Evolutionary conservation across 2,113 vertebrate species (phyloP).

Genomic region (Petroica traversi): DNA sequence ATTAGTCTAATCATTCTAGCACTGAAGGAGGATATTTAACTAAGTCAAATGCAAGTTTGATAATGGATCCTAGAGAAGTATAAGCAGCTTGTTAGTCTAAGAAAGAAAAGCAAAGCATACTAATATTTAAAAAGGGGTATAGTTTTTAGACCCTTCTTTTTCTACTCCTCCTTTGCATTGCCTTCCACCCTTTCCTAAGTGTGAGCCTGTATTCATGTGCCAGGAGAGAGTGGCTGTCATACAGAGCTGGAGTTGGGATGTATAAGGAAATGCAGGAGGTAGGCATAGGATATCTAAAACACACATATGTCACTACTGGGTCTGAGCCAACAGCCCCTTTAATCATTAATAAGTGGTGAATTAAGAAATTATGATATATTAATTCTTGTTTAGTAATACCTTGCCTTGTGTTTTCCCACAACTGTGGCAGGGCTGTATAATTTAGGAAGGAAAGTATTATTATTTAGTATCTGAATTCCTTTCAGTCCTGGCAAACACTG

Average conservation of each 20-base stretch:
- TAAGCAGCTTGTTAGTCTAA: background rate
- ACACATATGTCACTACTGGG: accelerated
- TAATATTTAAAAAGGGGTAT: background rate
- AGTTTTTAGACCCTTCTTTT: background rate
- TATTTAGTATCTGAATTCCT: background rate
- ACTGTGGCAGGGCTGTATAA: background rate
- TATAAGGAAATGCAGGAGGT: accelerated
- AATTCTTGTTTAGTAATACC: background rate
- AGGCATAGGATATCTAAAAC: background rate
- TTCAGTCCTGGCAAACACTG: background rate
- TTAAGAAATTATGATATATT: background rate
- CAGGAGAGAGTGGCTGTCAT: background rate
- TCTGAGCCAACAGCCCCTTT: background rate
- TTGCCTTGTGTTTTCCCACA: background rate
- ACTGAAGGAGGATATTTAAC: background rate
- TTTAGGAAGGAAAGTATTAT: background rate
- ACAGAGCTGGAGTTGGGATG: background rate
- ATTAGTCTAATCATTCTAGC: constrained; percentile 3
- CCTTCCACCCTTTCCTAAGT: background rate
- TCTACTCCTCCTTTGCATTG: accelerated
- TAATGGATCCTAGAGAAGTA: background rate
- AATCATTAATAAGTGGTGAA: background rate
- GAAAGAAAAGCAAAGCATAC: background rate
- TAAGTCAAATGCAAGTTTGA: background rate
- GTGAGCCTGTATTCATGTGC: background rate